Conservation (phyloP, 2,888 invertebrate genomes). For the Arrhopalites spinosus region DNA sequence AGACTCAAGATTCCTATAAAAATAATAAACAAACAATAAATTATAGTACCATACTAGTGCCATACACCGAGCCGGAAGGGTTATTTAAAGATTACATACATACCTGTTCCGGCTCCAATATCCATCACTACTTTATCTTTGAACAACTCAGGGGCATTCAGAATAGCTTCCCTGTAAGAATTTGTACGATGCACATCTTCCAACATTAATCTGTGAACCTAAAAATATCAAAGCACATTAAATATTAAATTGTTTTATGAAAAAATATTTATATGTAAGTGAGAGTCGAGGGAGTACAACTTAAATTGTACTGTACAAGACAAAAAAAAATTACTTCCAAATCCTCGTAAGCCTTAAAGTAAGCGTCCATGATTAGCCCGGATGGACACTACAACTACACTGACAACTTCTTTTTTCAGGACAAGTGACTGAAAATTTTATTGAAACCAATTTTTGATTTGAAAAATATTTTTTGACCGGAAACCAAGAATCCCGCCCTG, state of each 20-base stretch:
- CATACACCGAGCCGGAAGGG: too few relatives aligned
- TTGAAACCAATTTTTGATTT: too few relatives aligned
- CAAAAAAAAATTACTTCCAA: conserved; percentile 73
- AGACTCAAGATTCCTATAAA: conserved; percentile 77
- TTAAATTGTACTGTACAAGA: conserved; percentile 20
- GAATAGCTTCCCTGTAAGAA: conserved; percentile 80
- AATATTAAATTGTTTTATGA: too few relatives aligned
- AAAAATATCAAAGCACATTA: conserved; percentile 30
- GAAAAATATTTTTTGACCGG: too few relatives aligned
- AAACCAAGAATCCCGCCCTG: too few relatives aligned
- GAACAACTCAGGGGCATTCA: conserved; percentile 68
- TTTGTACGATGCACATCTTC: conserved; percentile 75
- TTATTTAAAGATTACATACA: not conserved
- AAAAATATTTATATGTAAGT: too few relatives aligned
- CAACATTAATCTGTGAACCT: conserved; percentile 83
- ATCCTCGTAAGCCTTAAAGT: conserved; percentile 76
- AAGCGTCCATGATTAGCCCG: conserved; percentile 58
- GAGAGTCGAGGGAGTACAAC: too few relatives aligned
- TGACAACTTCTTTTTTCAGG: too few relatives aligned
- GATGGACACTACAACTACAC: too few relatives aligned
- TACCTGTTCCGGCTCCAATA: conserved; percentile 80
- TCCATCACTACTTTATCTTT: conserved; percentile 81
- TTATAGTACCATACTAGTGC: too few relatives aligned
- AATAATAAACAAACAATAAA: not conserved
- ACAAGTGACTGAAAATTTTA: too few relatives aligned